Conservation (phyloP, 2,888 invertebrate genomes). For the Volucella zonaria region DNA sequence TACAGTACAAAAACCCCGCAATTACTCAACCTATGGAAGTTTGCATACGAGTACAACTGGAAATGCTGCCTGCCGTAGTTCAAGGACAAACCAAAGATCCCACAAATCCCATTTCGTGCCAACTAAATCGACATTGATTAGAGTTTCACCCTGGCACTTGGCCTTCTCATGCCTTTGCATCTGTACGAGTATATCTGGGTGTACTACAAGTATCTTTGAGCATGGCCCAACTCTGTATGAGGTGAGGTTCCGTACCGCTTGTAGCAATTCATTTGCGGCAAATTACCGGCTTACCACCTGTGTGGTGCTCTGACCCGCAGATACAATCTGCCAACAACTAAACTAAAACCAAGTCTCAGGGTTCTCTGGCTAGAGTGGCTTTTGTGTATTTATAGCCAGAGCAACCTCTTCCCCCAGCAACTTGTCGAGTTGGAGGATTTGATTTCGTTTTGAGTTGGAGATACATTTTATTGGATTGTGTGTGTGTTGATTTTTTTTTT, state of each 20-base stretch:
- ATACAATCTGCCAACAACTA: slow-evolving; percentile 46
- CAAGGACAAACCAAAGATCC: slow-evolving; percentile 43
- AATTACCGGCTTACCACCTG: slow-evolving; percentile 66
- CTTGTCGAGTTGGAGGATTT: slow-evolving; percentile 36
- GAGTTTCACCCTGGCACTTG: slow-evolving; percentile 25
- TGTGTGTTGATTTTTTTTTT: neutral
- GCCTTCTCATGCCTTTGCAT: slow-evolving; percentile 11
- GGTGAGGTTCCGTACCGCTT: neutral
- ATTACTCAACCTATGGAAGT: slow-evolving; percentile 30
- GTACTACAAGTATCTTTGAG: neutral
- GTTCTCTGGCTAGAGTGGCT: neutral
- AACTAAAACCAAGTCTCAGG: slow-evolving; percentile 31
- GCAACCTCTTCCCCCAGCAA: slow-evolving; percentile 34
- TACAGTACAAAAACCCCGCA: slow-evolving; percentile 30
- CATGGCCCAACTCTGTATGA: neutral
- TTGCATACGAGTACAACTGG: slow-evolving; percentile 3
- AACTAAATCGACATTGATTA: slow-evolving; percentile 65
- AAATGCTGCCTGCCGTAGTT: slow-evolving; percentile 1
- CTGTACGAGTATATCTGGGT: neutral
- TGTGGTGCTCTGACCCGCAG: slow-evolving; percentile 54
- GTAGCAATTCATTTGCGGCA: slow-evolving; percentile 65
- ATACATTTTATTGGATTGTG: slow-evolving; percentile 56
- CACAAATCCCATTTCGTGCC: slow-evolving; percentile 47
- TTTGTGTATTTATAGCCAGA: slow-evolving; percentile 47
- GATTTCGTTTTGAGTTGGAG: slow-evolving; percentile 56